Evolutionary conservation across 2,797 vertebrate species (phyloP).

Genomic region (Syngnathus acus): DNA sequence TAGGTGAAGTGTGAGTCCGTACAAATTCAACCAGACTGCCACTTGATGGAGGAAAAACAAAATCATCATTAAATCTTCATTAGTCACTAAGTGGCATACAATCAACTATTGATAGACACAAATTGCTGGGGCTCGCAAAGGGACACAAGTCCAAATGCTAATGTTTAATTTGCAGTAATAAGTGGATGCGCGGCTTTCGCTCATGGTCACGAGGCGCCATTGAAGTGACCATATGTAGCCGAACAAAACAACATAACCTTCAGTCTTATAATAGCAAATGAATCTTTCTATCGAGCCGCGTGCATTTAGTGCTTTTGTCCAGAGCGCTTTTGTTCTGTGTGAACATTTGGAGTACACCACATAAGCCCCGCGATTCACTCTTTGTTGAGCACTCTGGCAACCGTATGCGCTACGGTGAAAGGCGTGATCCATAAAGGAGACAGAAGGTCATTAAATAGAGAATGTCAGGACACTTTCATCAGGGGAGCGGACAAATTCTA

Average conservation of each 20-base stretch:
- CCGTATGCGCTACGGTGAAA: slow-evolving; percentile 26
- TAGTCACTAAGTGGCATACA: slow-evolving; percentile 73
- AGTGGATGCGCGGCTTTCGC: slow-evolving; percentile 35
- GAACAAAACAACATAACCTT: slow-evolving; percentile 62
- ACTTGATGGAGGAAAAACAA: slow-evolving; percentile 36
- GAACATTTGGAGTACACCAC: slow-evolving; percentile 23
- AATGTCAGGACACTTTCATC: slow-evolving; percentile 14
- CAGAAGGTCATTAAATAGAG: slow-evolving; percentile 22
- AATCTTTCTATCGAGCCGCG: slow-evolving; percentile 33
- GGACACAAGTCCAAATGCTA: slow-evolving; percentile 66
- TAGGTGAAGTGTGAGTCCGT: slow-evolving; percentile 47
- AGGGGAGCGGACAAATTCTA: neutral
- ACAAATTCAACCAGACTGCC: slow-evolving; percentile 57
- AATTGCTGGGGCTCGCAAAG: slow-evolving; percentile 67
- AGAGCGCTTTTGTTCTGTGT: slow-evolving; percentile 43
- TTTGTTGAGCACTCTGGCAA: slow-evolving; percentile 23
- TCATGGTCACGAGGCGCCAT: slow-evolving; percentile 37
- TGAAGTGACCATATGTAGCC: slow-evolving; percentile 39
- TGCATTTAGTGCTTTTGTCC: slow-evolving; percentile 44
- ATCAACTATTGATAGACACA: slow-evolving; percentile 74
- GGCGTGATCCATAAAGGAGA: slow-evolving; percentile 13
- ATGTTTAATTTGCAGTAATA: slow-evolving; percentile 71
- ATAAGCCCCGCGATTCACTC: slow-evolving; percentile 30
- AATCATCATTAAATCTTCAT: slow-evolving; percentile 76
- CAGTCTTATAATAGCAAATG: slow-evolving; percentile 44